These are phyloP conservation scores for Hemibagrus guttatus DNA, from an alignment of 2,797 vertebrate genomes.

Conservation along the genomic window DNA sequence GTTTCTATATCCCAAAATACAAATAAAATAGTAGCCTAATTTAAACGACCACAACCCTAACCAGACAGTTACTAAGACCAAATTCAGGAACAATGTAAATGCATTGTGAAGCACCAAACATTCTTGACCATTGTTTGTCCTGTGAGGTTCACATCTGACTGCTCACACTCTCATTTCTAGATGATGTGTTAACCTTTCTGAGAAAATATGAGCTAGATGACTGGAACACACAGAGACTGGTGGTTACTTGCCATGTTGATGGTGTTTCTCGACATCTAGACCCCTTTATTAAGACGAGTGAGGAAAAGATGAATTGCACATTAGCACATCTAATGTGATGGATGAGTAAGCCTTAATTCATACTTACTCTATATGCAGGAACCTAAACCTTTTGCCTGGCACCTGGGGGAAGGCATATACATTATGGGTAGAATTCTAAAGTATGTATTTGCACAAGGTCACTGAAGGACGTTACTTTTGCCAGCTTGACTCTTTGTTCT, in stretches of 20 bases:
- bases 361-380: constrained; percentile 10
- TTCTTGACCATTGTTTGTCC: background rate
- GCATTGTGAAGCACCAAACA: background rate
- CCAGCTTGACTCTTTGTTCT: background rate
- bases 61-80: background rate
- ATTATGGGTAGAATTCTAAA: constrained; percentile 27
- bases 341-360: constrained; percentile 26
- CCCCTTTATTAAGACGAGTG: background rate
- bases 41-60: background rate
- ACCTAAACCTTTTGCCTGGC: constrained; percentile 5
- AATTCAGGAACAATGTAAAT: background rate
- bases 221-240: background rate
- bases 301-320: background rate
- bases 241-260: background rate
- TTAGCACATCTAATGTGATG: constrained; percentile 2
- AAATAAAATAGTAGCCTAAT: background rate
- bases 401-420: constrained; percentile 24
- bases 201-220: constrained; percentile 1
- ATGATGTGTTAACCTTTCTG: background rate
- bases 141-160: background rate
- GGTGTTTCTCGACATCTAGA: background rate
- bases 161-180: background rate
- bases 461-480: background rate
- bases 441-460: constrained; percentile 26
- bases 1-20: background rate